phyloP scores from a whole-genome alignment of 2,888 invertebrate genomes.

The Troides oblongomaculatus region DNA sequence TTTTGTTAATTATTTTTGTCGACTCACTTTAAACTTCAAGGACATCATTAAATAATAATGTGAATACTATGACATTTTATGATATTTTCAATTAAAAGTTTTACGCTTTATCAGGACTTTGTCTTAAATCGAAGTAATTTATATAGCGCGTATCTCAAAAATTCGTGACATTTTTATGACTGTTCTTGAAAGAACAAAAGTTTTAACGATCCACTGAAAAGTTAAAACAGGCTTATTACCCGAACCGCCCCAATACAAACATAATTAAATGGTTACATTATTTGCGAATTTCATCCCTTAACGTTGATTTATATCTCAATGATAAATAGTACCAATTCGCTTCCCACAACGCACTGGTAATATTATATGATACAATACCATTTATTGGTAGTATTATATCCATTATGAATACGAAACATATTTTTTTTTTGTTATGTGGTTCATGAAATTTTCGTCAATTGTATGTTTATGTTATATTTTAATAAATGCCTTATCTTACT shows the following conservation, averaged over 20 bases:
- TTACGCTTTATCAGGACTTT: slow-evolving; percentile 18
- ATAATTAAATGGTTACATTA: slow-evolving; percentile 7
- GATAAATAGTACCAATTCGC: not conserved
- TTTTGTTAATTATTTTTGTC: too few relatives aligned
- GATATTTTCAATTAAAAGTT: not conserved
- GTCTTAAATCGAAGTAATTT: slow-evolving; percentile 22
- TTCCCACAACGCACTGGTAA: too few relatives aligned
- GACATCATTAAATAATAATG: not conserved
- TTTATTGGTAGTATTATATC: too few relatives aligned
- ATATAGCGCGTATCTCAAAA: slow-evolving; percentile 26
- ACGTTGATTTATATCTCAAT: not conserved
- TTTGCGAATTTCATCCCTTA: not conserved
- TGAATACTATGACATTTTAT: not conserved
- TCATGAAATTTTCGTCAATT: too few relatives aligned
- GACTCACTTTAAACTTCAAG: not conserved
- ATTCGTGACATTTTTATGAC: slow-evolving; percentile 34
- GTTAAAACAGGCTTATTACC: slow-evolving; percentile 36
- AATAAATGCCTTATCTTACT: too few relatives aligned
- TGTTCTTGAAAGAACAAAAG: slow-evolving; percentile 41
- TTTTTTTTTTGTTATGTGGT: too few relatives aligned
- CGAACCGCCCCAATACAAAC: slow-evolving; percentile 30
- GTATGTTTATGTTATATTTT: too few relatives aligned
- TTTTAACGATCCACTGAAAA: slow-evolving; percentile 48
- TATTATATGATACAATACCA: too few relatives aligned
- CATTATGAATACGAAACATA: too few relatives aligned